Evolutionary conservation across 2,113 vertebrate species (phyloP), one percentile per base, ranked within the genome.

Genomic region (Herpetotheres cachinnans): DNA sequence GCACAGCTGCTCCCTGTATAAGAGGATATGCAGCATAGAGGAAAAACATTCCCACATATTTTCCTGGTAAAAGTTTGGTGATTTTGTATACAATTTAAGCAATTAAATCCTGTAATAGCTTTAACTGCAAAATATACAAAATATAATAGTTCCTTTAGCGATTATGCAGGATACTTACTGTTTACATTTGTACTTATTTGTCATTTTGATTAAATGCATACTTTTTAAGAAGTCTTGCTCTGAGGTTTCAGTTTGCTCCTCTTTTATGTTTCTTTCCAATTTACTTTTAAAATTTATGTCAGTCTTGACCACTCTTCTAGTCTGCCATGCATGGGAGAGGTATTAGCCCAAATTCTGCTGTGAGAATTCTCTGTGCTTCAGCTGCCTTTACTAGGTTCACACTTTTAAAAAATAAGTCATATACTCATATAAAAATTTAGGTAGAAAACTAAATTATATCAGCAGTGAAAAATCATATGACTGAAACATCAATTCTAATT

Each of bases 401-500:
- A 44, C 34, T 91, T 91, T 71, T 29, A 16, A 94, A 96, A 91
- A 95, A 88, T 74, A 95, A 95, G 87, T 89, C 73, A 87, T 82
- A 95, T 49, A 93, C 58, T 66, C 84, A 90, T 88, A 96, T 96
- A 96, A 97, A 97, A 95, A 96, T 96, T 90, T 93, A 97, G 95
- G 97, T 95, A 95, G 94, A 97, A 96, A 96, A 89, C 58, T 94
- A 97, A 98, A 98, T 98, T 97, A 96, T 46, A 96, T 97, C 96
- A 97, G 81, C 84, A 88, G 61, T 97, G 95, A 97, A 98, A 97
- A 98, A 95, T 96, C 95, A 91, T 95, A 95, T 16, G 24, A 89
- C 95, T 82, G 84, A 97, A 97, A 96, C 91, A 98, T 98, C 94
- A 96, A 95, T 98, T 97, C 93, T 98, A 97, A 98, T 98, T 97